A percentile compares a stretch with the other conserved stretches of the same genome.
Evolutionary conservation across 1,140 invertebrate genomes (phyloP).

Genomic region (Palaemon carinicauda): DNA sequence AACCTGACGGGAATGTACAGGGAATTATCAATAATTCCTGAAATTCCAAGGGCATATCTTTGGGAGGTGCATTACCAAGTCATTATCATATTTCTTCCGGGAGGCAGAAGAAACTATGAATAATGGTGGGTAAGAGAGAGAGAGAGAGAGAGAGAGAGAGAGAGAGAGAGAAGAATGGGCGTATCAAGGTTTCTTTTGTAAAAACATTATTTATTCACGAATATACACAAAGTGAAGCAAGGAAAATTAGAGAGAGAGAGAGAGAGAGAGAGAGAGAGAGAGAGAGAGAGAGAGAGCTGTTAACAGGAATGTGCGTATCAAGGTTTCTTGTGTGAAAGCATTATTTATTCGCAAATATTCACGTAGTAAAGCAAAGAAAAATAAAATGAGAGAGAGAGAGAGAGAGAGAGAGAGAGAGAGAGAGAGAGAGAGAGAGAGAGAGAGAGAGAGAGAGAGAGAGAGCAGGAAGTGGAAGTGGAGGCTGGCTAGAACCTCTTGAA

Average conservation of each 20-base stretch:
- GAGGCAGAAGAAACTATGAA: not conserved
- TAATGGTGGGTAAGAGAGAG: not conserved
- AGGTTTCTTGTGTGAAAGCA: not conserved
- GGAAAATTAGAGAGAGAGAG: not conserved
- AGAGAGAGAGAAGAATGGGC: not conserved
- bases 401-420: not conserved
- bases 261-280: not conserved
- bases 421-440: not conserved
- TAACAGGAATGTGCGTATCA: too few relatives aligned
- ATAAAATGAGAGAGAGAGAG: not conserved
- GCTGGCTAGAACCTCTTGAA: too few relatives aligned
- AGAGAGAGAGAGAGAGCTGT: not conserved
- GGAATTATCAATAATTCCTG: not conserved
- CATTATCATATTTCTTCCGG: not conserved
- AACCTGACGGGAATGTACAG: not conserved
- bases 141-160: not conserved
- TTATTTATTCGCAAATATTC: not conserved
- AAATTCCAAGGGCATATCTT: not conserved
- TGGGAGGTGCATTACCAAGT: not conserved
- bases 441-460: not conserved
- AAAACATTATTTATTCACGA: not conserved
- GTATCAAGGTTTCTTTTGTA: not conserved
- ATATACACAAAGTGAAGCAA: not conserved
- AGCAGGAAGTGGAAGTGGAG: not conserved
- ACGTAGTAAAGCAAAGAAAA: not conserved